Conservation (phyloP, 2,888 invertebrate genomes). For the Andrena praecox region DNA sequence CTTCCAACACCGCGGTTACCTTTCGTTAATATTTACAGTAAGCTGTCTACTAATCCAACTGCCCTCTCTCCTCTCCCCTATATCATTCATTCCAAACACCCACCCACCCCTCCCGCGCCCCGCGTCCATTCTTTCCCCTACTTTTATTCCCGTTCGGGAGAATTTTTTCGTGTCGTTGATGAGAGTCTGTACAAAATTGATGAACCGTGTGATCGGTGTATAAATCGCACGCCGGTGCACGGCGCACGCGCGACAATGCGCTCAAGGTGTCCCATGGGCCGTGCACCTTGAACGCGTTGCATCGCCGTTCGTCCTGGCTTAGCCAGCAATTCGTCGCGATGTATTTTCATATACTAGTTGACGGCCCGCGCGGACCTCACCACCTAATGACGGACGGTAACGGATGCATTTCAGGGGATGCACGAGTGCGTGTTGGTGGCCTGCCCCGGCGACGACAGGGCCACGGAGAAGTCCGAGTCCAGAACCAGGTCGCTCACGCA, state of each 20-base stretch:
- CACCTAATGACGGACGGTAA: slow-evolving; percentile 68
- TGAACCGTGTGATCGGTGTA: slow-evolving; percentile 53
- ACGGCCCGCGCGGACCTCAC: slow-evolving; percentile 65
- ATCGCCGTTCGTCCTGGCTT: slow-evolving; percentile 47
- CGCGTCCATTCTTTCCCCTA: not conserved
- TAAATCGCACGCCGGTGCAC: slow-evolving; percentile 48
- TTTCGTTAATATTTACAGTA: slow-evolving; percentile 72
- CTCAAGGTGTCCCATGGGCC: slow-evolving; percentile 39
- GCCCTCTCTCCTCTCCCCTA: slow-evolving; percentile 34
- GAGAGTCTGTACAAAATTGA: slow-evolving; percentile 74
- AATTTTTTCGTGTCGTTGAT: slow-evolving; percentile 51
- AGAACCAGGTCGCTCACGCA: slow-evolving; percentile 94
- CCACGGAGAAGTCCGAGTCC: slow-evolving; percentile 92
- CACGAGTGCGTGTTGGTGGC: slow-evolving; percentile 87
- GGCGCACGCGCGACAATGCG: slow-evolving; percentile 44
- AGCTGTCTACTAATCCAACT: slow-evolving; percentile 61
- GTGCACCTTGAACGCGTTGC: slow-evolving; percentile 43
- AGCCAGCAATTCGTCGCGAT: slow-evolving; percentile 54
- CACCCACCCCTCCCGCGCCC: not conserved
- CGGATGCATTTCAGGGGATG: slow-evolving; percentile 80
- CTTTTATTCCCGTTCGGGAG: slow-evolving; percentile 15
- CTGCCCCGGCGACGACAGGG: slow-evolving; percentile 89
- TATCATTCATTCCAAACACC: not conserved
- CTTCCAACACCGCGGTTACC: slow-evolving; percentile 46
- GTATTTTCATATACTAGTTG: slow-evolving; percentile 69